These are phyloP conservation scores for Callaeas wilsoni DNA, from an alignment of 2,113 vertebrate species.

Conservation along the genomic window DNA sequence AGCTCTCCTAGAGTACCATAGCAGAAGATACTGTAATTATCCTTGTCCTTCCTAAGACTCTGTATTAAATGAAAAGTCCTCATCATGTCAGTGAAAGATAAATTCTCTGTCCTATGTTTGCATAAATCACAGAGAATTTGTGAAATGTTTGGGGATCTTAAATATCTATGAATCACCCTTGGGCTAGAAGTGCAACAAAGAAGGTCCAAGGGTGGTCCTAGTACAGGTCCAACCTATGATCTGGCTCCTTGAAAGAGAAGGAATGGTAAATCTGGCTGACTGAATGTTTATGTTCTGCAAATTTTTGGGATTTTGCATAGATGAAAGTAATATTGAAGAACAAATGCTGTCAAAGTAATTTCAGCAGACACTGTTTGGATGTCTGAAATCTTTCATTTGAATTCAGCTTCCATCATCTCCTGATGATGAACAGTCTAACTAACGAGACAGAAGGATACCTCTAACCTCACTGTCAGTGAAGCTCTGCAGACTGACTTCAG, in stretches of 20 bases:
- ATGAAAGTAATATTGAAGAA: neutral
- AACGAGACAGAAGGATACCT: neutral
- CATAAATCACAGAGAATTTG: neutral
- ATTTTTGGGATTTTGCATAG: neutral
- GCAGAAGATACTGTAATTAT: neutral
- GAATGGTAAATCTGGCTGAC: neutral
- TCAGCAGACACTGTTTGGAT: neutral
- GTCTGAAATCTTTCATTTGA: neutral
- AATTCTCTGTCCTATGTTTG: neutral
- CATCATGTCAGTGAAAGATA: neutral
- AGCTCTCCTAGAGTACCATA: neutral
- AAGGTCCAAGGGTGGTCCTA: neutral
- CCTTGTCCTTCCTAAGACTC: neutral
- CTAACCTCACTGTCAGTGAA: neutral
- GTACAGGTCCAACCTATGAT: neutral
- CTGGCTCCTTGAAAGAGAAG: neutral
- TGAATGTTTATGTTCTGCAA: neutral
- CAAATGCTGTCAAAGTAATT: neutral
- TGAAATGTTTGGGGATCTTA: neutral
- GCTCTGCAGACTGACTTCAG: neutral
- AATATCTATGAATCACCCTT: neutral
- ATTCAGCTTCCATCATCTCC: neutral
- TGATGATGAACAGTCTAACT: neutral
- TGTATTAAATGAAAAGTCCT: neutral
- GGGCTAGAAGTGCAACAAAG: neutral